These are phyloP conservation scores for Orchesella cincta DNA, from an alignment of 1,140 invertebrate genomes.

Conservation along the genomic window DNA sequence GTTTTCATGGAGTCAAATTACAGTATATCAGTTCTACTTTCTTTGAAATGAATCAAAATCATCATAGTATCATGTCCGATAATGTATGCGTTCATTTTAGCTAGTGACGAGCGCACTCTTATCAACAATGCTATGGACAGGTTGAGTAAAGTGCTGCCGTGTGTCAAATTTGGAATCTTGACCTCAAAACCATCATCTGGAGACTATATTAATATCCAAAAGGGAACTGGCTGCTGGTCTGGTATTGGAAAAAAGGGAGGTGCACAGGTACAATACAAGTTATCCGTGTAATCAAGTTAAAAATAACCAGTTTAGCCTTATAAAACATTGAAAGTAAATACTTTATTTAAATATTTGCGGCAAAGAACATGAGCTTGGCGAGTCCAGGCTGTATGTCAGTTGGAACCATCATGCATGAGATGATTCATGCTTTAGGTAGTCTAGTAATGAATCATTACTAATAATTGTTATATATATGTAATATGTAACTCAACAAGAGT, in stretches of 20 bases:
- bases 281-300: no score
- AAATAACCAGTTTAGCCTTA: no score
- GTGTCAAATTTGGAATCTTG: not conserved
- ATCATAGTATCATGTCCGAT: no score
- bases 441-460: no score
- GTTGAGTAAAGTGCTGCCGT: not conserved
- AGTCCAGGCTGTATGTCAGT: slow-evolving; percentile 60
- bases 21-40: no score
- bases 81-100: not conserved
- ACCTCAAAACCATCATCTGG: not conserved
- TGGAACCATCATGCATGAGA: slow-evolving; percentile 62
- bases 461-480: no score
- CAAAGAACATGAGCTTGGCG: slow-evolving; percentile 60
- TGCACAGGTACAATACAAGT: slow-evolving; percentile 57
- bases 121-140: not conserved
- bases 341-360: no score
- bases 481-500: no score
- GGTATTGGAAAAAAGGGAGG: slow-evolving; percentile 61
- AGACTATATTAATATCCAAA: not conserved
- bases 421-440: slow-evolving; percentile 62
- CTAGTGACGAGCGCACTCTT: not conserved
- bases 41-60: no score
- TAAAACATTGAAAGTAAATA: no score
- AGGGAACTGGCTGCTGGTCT: slow-evolving; percentile 56
- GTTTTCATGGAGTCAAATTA: not conserved